These are phyloP conservation scores for Chiroxiphia lanceolata DNA, from an alignment of 2,797 vertebrate genomes.

Conservation along the genomic window DNA sequence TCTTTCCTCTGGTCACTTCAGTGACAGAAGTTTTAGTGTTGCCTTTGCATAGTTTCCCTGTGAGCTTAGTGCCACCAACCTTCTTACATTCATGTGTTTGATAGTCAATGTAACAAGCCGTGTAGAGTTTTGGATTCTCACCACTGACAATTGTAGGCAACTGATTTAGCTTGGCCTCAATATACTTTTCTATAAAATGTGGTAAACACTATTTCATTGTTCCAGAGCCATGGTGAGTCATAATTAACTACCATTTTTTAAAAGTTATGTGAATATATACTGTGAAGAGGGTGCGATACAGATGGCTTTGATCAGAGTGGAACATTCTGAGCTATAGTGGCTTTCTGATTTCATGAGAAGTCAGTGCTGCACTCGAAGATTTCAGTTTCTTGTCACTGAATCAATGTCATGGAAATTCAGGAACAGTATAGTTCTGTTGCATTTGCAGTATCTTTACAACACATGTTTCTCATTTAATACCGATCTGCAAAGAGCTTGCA, in stretches of 20 bases:
- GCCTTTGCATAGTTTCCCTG: neutral
- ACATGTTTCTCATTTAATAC: neutral
- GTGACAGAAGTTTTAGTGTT: neutral
- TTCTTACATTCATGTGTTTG: too few relatives aligned
- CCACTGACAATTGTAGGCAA: neutral
- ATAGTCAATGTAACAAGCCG: neutral
- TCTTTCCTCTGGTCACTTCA: neutral
- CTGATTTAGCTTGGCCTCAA: neutral
- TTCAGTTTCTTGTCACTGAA: neutral
- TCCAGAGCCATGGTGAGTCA: neutral
- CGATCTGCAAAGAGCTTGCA: neutral
- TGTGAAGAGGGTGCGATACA: neutral
- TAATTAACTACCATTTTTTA: neutral
- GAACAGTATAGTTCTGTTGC: neutral
- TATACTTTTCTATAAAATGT: neutral
- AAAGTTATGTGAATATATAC: neutral
- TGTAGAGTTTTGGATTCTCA: neutral
- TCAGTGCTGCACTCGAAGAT: neutral
- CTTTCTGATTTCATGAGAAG: neutral
- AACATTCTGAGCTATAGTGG: neutral
- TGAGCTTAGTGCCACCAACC: neutral
- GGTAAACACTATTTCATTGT: neutral
- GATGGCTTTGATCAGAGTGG: neutral
- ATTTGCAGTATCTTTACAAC: neutral
- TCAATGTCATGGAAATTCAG: neutral